phyloP scores from a whole-genome alignment of 2,113 vertebrate genomes.

The Myotis davidii region DNA sequence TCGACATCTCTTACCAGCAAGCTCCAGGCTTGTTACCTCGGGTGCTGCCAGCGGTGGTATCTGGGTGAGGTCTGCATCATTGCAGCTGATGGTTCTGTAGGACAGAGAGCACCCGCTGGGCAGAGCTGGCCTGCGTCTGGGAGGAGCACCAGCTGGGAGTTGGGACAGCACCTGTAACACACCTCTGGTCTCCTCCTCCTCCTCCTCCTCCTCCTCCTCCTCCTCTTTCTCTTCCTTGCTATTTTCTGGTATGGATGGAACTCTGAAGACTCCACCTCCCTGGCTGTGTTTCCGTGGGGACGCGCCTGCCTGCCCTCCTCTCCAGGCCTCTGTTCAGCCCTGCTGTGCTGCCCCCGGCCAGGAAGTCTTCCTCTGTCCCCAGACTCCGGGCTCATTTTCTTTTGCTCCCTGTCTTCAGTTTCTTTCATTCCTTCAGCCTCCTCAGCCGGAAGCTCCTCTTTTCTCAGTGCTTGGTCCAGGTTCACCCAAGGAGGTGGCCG shows the following conservation, averaged over 20 bases:
- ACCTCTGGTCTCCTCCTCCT: conserved; percentile 83
- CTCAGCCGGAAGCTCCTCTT: conserved; percentile 52
- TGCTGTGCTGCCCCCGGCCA: conserved; percentile 34
- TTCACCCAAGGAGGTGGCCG: conserved; percentile 70
- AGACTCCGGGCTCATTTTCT: conserved; percentile 78
- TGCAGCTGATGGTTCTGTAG: conserved; percentile 91
- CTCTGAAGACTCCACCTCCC: neutral
- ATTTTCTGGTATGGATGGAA: too few relatives aligned
- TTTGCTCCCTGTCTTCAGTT: conserved; percentile 45
- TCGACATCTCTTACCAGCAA: conserved; percentile 89
- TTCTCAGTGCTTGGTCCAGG: conserved; percentile 74
- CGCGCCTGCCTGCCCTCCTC: conserved; percentile 38
- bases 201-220: conserved; percentile 57
- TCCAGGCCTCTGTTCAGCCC: neutral
- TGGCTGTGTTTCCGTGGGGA: neutral
- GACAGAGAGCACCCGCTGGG: conserved; percentile 90
- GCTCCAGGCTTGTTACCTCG: conserved; percentile 91
- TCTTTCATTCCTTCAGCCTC: conserved; percentile 66
- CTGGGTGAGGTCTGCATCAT: conserved; percentile 86
- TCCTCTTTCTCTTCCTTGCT: too few relatives aligned
- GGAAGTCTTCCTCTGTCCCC: conserved; percentile 37
- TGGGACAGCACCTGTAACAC: conserved; percentile 83
- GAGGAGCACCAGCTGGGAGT: conserved; percentile 71
- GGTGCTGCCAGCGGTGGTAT: conserved; percentile 92
- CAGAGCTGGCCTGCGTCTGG: conserved; percentile 81